phyloP scores from a whole-genome alignment of 2,797 vertebrate species.

The Avahi laniger region DNA sequence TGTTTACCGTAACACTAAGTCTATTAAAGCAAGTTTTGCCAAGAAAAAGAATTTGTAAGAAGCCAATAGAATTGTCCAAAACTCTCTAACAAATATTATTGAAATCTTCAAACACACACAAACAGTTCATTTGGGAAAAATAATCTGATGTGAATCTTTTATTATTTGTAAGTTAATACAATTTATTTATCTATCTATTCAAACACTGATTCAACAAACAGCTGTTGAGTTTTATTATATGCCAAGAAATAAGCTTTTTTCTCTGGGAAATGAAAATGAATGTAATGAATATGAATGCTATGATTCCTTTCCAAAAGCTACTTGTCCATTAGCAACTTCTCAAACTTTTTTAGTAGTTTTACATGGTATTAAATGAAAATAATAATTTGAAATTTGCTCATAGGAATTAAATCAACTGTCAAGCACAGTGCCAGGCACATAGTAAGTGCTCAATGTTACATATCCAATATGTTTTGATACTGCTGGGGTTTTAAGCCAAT shows the following conservation, averaged over 20 bases:
- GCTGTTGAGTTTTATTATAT: slow-evolving; percentile 64
- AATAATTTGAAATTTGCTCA: slow-evolving; percentile 22
- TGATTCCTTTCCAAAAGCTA: slow-evolving; percentile 59
- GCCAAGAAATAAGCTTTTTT: slow-evolving; percentile 68
- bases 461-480: not conserved
- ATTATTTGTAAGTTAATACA: slow-evolving; percentile 70
- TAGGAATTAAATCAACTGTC: slow-evolving; percentile 1
- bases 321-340: slow-evolving; percentile 48
- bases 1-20: slow-evolving; percentile 80
- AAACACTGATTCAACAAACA: slow-evolving; percentile 71
- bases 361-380: not conserved
- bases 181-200: slow-evolving; percentile 73
- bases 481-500: not conserved
- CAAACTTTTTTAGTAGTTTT: slow-evolving; percentile 29
- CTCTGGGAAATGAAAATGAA: slow-evolving; percentile 61
- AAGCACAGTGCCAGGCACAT: not conserved
- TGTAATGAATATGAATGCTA: slow-evolving; percentile 68
- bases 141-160: slow-evolving; percentile 55
- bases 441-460: not conserved
- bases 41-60: slow-evolving; percentile 62
- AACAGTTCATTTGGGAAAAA: slow-evolving; percentile 51
- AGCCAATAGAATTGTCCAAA: slow-evolving; percentile 54
- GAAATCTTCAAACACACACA: slow-evolving; percentile 60
- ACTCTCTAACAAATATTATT: slow-evolving; percentile 59
- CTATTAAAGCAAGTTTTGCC: slow-evolving; percentile 62